Percentiles rank a stretch among this genome's conserved stretches.
phyloP scores from a whole-genome alignment of 2,113 vertebrate species.

The Eclectus roratus region DNA sequence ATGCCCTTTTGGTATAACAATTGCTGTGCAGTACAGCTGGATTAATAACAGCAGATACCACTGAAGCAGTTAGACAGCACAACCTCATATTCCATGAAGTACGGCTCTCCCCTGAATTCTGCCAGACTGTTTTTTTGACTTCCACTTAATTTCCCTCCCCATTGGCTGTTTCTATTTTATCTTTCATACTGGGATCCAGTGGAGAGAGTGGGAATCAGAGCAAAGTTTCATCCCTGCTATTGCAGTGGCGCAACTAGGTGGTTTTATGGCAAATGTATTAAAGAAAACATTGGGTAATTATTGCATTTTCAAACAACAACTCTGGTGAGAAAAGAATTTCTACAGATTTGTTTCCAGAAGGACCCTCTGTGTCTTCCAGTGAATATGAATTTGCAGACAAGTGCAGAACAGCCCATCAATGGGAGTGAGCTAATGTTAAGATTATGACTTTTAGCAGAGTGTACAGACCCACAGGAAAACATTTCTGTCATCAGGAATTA shows the following conservation, averaged over 20 bases:
- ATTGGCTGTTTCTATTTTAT: not conserved
- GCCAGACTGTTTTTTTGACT: not conserved
- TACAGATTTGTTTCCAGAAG: not conserved
- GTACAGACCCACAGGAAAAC: not conserved
- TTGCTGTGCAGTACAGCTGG: not conserved
- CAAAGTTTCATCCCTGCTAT: not conserved
- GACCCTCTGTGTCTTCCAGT: not conserved
- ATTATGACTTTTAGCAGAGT: not conserved
- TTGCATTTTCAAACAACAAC: not conserved
- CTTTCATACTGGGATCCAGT: not conserved
- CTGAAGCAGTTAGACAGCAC: not conserved
- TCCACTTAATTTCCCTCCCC: not conserved
- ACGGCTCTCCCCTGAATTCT: not conserved
- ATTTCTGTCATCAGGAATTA: not conserved
- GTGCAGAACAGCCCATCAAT: not conserved
- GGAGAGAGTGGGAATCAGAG: not conserved
- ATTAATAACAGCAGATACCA: conserved; percentile 1
- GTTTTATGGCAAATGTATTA: not conserved
- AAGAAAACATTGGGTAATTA: not conserved
- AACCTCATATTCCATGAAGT: not conserved
- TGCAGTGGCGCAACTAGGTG: not conserved
- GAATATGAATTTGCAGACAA: not conserved
- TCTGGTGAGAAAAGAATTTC: not conserved
- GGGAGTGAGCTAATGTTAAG: not conserved
- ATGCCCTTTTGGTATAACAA: not conserved